Percentiles rank a stretch among this genome's conserved stretches.
phyloP scores from a whole-genome alignment of 2,113 vertebrate species.

The Etia nguti region DNA sequence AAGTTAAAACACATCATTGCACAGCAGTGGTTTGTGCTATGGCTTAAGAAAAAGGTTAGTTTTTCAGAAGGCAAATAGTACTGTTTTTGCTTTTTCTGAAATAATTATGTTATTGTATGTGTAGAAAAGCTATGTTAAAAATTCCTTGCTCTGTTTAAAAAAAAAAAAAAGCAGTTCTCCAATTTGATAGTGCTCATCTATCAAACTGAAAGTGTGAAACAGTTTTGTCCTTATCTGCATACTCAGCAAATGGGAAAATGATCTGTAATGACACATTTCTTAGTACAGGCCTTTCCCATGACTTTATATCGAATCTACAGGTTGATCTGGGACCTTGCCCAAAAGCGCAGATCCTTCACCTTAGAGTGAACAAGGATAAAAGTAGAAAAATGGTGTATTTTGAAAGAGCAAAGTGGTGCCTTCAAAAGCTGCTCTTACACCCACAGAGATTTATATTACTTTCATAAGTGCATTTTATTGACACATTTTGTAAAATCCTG shows the following conservation, averaged over 20 bases:
- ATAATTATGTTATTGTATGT: not conserved
- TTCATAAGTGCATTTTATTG: not conserved
- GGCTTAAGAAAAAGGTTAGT: not conserved
- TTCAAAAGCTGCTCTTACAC: not conserved
- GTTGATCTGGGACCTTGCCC: not conserved
- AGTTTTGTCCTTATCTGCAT: not conserved
- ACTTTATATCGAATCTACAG: not conserved
- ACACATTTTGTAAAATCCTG: not conserved
- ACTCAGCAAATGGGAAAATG: not conserved
- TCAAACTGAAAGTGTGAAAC: not conserved
- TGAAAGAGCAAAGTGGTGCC: not conserved
- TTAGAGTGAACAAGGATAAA: not conserved
- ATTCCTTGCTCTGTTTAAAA: not conserved
- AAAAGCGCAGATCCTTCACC: not conserved
- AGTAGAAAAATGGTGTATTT: not conserved
- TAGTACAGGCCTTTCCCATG: not conserved
- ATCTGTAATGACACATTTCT: not conserved
- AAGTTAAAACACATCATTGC: not conserved
- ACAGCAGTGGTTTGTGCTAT: not conserved
- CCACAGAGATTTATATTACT: not conserved
- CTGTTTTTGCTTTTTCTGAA: not conserved
- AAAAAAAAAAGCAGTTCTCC: not conserved
- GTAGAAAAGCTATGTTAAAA: not conserved
- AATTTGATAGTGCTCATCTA: not conserved
- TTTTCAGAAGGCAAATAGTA: not conserved